Conservation (phyloP, 2,797 vertebrate species). For the Varecia variegata region DNA sequence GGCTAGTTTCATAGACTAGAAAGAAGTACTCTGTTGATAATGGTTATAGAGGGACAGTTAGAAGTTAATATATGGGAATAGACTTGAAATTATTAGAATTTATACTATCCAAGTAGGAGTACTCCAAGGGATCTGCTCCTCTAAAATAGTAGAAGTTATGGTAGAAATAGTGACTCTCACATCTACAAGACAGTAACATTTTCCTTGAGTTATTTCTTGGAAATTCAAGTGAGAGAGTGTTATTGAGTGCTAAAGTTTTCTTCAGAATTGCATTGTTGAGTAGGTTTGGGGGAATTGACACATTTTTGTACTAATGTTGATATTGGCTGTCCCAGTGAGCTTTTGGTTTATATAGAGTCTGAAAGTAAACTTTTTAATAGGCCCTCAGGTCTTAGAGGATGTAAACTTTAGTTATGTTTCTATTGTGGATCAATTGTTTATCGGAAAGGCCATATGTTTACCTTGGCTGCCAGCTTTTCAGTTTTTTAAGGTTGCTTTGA, state of each 20-base stretch:
- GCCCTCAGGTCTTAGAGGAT: not conserved
- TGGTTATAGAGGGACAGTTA: not conserved
- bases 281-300: not conserved
- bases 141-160: not conserved
- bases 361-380: not conserved
- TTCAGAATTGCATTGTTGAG: not conserved
- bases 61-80: not conserved
- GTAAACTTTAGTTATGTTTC: not conserved
- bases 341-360: not conserved
- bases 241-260: not conserved
- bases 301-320: not conserved
- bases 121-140: not conserved
- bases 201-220: not conserved
- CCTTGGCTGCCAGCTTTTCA: not conserved
- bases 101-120: not conserved
- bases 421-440: not conserved
- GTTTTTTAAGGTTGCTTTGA: not conserved
- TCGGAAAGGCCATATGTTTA: not conserved
- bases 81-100: not conserved
- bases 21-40: not conserved
- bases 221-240: not conserved
- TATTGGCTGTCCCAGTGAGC: not conserved
- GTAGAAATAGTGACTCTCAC: not conserved
- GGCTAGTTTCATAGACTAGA: not conserved
- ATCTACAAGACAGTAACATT: not conserved